Evolutionary conservation across 2,888 invertebrate species (phyloP).

Genomic region (Elysia crispata): DNA sequence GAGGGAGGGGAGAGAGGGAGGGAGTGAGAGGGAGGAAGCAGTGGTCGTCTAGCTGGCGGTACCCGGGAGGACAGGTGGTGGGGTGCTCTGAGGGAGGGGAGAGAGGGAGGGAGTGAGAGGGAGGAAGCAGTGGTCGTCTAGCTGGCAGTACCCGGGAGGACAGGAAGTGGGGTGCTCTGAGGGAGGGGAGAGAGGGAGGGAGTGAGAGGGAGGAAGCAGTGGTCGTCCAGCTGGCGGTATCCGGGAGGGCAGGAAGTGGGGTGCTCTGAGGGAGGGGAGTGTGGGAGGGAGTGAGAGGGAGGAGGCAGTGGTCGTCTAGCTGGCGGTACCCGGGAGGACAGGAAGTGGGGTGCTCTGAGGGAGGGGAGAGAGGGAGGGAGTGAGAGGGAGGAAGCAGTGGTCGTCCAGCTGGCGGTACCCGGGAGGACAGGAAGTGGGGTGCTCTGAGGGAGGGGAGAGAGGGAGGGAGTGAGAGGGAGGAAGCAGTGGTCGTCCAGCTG

Average conservation of each 20-base stretch:
- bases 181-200: background rate
- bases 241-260: background rate
- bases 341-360: background rate
- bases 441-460: background rate
- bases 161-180: background rate
- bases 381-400: background rate
- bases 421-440: background rate
- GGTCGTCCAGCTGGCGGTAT: background rate
- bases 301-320: background rate
- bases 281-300: background rate
- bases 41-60: too few species aligned
- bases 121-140: background rate
- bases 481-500: background rate
- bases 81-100: background rate
- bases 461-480: background rate
- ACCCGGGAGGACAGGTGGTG: too few species aligned
- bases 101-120: background rate
- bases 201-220: background rate
- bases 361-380: background rate
- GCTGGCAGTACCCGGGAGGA: background rate
- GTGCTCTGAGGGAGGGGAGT: background rate
- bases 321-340: background rate
- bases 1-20: background rate
- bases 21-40: too few species aligned
- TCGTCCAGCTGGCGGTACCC: background rate